Conservation (phyloP, 2,113 vertebrate species). For the Rousettus leschenaultii region DNA sequence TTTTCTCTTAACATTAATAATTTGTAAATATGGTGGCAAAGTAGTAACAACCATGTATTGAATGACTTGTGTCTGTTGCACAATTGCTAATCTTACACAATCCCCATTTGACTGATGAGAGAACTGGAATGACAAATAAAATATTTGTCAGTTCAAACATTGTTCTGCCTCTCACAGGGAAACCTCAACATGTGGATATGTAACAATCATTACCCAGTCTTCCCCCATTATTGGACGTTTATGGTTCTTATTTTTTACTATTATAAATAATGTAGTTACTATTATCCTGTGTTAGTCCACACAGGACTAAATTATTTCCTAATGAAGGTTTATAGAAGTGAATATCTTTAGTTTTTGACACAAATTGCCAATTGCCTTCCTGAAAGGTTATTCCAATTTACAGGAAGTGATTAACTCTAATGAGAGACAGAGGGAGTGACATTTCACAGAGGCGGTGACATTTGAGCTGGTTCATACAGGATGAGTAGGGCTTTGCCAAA, state of each 20-base stretch:
- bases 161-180: not conserved
- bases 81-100: not conserved
- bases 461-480: not conserved
- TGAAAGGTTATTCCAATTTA: constrained; percentile 10
- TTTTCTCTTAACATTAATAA: not conserved
- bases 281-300: not conserved
- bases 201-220: not conserved
- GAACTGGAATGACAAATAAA: not conserved
- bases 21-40: not conserved
- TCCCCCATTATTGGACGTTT: not conserved
- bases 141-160: not conserved
- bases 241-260: not conserved
- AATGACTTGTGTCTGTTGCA: not conserved
- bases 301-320: not conserved
- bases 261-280: not conserved
- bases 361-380: not conserved
- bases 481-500: not conserved
- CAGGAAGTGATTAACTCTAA: not conserved
- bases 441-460: constrained; percentile 5
- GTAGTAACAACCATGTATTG: not conserved
- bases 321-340: not conserved
- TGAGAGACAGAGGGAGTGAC: not conserved
- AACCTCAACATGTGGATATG: not conserved
- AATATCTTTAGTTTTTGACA: constrained; percentile 1
- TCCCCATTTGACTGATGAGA: not conserved